Percentiles rank a stretch among this genome's conserved stretches.
Conservation (phyloP, 35 echinoderm and acorn worm species). For the Heliocidaris tuberculata region DNA sequence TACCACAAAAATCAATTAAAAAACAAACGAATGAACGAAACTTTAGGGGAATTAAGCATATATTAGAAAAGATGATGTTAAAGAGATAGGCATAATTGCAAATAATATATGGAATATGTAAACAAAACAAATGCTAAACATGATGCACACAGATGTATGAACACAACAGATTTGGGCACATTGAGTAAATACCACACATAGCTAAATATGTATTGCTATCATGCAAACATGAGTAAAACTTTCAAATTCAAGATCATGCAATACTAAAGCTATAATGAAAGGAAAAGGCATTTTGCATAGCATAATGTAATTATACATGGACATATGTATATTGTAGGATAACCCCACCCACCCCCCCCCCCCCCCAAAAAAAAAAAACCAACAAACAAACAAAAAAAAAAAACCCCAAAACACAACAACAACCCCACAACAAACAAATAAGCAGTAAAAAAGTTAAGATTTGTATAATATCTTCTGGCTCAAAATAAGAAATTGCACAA, state of each 20-base stretch:
- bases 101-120: background rate
- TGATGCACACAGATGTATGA: background rate
- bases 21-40: background rate
- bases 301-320: too few relatives aligned
- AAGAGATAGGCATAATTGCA: background rate
- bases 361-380: too few relatives aligned
- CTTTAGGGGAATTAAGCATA: background rate
- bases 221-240: background rate
- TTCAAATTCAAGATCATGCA: background rate
- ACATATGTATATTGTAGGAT: too few relatives aligned
- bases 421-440: too few relatives aligned
- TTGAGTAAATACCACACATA: background rate
- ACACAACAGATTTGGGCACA: background rate
- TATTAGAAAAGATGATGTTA: background rate
- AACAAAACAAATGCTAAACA: background rate
- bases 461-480: too few relatives aligned
- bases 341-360: too few relatives aligned
- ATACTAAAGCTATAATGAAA: background rate
- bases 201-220: background rate
- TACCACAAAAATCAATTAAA: background rate
- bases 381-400: too few relatives aligned
- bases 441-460: too few relatives aligned
- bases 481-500: too few relatives aligned
- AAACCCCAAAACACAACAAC: too few relatives aligned
- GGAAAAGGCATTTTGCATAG: background rate